phyloP scores from a whole-genome alignment of 2,888 invertebrate species.

The Thecocarcelia acutangulata region DNA sequence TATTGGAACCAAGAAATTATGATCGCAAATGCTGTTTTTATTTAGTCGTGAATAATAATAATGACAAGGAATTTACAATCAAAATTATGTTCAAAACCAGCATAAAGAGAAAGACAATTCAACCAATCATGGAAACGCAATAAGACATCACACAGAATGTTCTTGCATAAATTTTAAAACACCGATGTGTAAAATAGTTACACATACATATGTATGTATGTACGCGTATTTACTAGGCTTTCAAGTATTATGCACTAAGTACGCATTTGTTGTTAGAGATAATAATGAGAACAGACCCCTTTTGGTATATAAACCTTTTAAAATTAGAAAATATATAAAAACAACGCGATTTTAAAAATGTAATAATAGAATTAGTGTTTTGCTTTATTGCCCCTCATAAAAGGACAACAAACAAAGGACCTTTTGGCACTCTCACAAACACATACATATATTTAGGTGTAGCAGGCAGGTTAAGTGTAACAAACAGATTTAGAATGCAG shows the following conservation, averaged over 20 bases:
- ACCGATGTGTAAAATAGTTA: neutral
- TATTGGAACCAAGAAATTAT: too few relatives aligned
- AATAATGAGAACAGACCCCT: conserved; percentile 36
- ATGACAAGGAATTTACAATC: conserved; percentile 8
- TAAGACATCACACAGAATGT: conserved; percentile 23
- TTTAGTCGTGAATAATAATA: neutral
- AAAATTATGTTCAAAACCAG: conserved; percentile 2
- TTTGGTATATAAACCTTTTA: conserved; percentile 17
- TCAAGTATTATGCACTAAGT: neutral
- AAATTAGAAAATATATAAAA: conserved; percentile 14
- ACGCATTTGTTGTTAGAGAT: conserved; percentile 17
- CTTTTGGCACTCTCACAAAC: conserved; percentile 58
- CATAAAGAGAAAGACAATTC: conserved; percentile 17
- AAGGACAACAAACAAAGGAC: conserved; percentile 68
- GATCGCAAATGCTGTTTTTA: too few relatives aligned
- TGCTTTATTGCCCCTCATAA: conserved; percentile 58
- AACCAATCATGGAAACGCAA: conserved; percentile 21
- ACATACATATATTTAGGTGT: neutral
- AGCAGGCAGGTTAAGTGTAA: neutral
- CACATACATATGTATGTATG: neutral
- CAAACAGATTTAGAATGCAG: neutral
- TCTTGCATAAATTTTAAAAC: neutral
- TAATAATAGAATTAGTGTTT: conserved; percentile 14
- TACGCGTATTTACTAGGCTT: too few relatives aligned
- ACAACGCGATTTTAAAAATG: conserved; percentile 14